Evolutionary conservation across 2,888 invertebrate species (phyloP).

Genomic region (Drosophila pseudotakahashii): DNA sequence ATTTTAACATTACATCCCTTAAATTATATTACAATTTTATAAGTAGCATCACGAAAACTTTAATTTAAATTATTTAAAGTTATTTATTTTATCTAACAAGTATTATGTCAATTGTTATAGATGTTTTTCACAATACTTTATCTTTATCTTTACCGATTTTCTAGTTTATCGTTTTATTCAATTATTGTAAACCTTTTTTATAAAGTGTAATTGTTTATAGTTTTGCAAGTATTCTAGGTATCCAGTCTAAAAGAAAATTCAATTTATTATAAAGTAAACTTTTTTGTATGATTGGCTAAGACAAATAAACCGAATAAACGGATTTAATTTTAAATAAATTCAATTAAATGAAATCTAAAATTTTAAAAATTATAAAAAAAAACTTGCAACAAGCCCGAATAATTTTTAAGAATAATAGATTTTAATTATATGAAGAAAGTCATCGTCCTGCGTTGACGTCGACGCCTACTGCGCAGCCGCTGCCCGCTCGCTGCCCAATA

Average conservation of each 20-base stretch:
- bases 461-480: constrained; percentile 55
- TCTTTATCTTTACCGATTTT: background rate
- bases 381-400: constrained; percentile 2
- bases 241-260: background rate
- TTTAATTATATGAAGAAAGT: background rate
- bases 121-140: background rate
- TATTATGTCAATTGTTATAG: background rate
- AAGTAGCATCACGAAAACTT: background rate
- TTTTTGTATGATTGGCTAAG: background rate
- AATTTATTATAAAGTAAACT: background rate
- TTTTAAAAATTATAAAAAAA: background rate
- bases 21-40: constrained; percentile 1
- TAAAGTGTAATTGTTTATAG: background rate
- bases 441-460: constrained; percentile 40
- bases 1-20: background rate
- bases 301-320: background rate
- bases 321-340: background rate
- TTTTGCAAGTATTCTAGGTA: background rate
- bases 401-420: constrained; percentile 1
- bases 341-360: background rate
- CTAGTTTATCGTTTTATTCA: background rate
- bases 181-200: background rate
- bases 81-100: background rate
- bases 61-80: background rate
- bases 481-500: constrained; percentile 60